Conservation (phyloP, 2,888 invertebrate genomes). For the Lymantria monacha region DNA sequence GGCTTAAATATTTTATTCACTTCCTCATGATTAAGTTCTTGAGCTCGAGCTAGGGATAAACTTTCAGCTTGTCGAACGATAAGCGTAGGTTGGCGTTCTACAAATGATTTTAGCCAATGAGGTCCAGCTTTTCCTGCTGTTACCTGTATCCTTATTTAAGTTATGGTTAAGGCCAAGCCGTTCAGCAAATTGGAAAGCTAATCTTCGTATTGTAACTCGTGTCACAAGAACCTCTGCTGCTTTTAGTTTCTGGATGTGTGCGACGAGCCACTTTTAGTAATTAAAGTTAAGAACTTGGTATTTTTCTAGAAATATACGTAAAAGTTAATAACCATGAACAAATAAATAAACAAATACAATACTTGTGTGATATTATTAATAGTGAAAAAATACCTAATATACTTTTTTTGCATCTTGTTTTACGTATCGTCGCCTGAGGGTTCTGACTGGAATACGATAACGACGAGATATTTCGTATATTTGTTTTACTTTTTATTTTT, state of each 20-base stretch:
- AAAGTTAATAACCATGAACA: background rate
- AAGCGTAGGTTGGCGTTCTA: conserved; percentile 24
- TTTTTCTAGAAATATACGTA: conserved; percentile 17
- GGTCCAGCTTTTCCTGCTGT: conserved; percentile 34
- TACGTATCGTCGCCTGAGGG: too few species aligned
- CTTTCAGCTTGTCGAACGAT: conserved; percentile 37
- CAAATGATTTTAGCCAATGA: conserved; percentile 26
- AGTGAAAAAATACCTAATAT: too few species aligned
- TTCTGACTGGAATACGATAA: too few species aligned
- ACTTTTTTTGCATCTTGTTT: too few species aligned
- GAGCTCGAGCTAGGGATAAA: conserved; percentile 27
- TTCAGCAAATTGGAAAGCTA: conserved; percentile 35
- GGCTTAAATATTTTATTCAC: conserved; percentile 32
- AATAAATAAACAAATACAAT: too few species aligned
- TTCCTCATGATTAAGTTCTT: conserved; percentile 33
- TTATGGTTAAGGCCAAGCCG: conserved; percentile 24
- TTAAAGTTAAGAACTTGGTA: conserved; percentile 26
- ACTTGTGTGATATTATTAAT: too few species aligned
- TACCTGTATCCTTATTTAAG: conserved; percentile 27
- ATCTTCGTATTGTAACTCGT: conserved; percentile 24
- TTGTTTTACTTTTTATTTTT: too few species aligned
- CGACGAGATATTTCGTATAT: too few species aligned
- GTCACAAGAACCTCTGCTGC: conserved; percentile 13
- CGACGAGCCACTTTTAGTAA: conserved; percentile 27
- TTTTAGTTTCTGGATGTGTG: conserved; percentile 22